Evolutionary conservation across 2,797 vertebrate species (phyloP).

Genomic region (Sebastiscus tertius): DNA sequence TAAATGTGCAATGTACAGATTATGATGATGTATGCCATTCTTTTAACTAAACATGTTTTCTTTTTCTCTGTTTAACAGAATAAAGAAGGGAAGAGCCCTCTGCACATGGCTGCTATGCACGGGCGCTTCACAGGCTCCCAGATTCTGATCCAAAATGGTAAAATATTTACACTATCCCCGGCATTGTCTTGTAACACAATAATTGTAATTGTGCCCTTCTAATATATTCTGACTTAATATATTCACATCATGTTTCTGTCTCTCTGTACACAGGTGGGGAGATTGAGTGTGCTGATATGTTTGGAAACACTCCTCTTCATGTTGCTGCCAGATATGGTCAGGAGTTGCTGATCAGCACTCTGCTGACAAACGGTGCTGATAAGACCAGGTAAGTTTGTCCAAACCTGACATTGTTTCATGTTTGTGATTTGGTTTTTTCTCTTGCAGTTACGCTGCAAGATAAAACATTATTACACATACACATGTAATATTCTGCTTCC

Average conservation of each 20-base stretch:
- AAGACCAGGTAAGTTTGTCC: constrained; percentile 84
- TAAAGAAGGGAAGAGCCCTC: constrained; percentile 93
- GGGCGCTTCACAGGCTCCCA: constrained; percentile 96
- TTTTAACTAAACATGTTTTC: background rate
- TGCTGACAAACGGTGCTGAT: constrained; percentile 95
- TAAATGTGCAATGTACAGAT: background rate
- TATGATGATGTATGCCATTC: background rate
- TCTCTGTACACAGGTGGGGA: constrained; percentile 85
- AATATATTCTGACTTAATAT: background rate
- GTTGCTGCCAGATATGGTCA: constrained; percentile 95
- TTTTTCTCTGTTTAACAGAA: constrained; percentile 81
- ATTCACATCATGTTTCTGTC: background rate
- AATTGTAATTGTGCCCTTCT: background rate
- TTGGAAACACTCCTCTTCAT: constrained; percentile 94
- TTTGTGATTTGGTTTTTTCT: too few species aligned
- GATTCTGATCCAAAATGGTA: constrained; percentile 98
- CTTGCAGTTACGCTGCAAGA: background rate
- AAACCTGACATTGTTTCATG: background rate
- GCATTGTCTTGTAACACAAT: background rate
- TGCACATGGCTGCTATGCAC: constrained; percentile 94
- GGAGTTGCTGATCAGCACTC: constrained; percentile 94
- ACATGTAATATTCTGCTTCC: background rate
- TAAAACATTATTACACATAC: background rate
- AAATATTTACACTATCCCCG: background rate
- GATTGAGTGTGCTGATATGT: constrained; percentile 92